Evolutionary conservation across 2,888 invertebrate genomes (phyloP).

Genomic region (Nasonovia ribisnigri): DNA sequence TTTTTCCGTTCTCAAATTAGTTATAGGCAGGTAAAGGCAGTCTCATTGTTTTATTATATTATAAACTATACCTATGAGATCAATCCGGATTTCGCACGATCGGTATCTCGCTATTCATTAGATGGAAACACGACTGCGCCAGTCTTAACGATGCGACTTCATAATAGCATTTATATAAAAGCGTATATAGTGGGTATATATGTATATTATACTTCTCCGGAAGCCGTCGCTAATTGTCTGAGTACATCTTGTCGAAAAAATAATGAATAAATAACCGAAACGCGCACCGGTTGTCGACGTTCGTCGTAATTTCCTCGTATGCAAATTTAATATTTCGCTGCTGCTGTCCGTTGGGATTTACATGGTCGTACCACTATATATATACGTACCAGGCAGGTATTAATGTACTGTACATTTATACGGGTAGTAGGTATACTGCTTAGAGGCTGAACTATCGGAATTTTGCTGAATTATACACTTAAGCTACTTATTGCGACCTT

Average conservation of each 20-base stretch:
- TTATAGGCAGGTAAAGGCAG: not conserved
- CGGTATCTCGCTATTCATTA: slow-evolving; percentile 6
- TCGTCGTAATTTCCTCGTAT: not conserved
- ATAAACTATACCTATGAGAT: not conserved
- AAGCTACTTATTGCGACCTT: not conserved
- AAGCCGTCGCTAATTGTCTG: not conserved
- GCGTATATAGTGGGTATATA: not conserved
- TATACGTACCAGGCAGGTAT: not conserved
- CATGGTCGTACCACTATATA: not conserved
- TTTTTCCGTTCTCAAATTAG: slow-evolving; percentile 21
- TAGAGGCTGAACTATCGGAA: not conserved
- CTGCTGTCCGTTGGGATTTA: not conserved
- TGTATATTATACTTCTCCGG: not conserved
- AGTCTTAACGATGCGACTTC: not conserved
- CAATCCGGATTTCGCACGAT: slow-evolving; percentile 25
- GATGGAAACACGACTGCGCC: not conserved
- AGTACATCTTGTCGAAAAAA: not conserved
- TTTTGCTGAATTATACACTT: not conserved
- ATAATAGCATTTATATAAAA: not conserved
- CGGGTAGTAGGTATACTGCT: not conserved
- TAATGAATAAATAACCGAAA: not conserved
- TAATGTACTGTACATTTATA: not conserved
- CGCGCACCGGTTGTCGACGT: not conserved
- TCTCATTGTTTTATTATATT: not conserved
- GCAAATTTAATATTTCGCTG: not conserved